Evolutionary conservation across 2,888 invertebrate genomes (phyloP).

Genomic region (Xestia ashworthii): DNA sequence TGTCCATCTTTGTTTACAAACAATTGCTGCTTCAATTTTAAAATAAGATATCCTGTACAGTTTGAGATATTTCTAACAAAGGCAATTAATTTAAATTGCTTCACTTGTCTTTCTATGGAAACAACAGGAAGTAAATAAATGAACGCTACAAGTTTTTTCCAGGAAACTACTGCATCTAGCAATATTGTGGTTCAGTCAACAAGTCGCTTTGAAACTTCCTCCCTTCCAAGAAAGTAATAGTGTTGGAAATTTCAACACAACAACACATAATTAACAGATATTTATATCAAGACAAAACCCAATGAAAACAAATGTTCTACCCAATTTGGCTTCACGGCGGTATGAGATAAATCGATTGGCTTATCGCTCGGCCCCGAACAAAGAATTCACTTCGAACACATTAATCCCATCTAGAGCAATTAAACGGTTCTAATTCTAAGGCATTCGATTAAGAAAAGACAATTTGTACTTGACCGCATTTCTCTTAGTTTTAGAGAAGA

Average conservation of each 20-base stretch:
- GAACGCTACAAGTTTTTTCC: neutral
- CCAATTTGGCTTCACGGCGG: conserved; percentile 54
- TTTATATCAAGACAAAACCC: conserved; percentile 44
- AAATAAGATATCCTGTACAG: no score
- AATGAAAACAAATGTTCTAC: conserved; percentile 59
- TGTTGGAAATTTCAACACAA: conserved; percentile 19
- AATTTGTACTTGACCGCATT: conserved; percentile 74
- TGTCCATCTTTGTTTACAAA: neutral
- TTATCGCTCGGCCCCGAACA: conserved; percentile 53
- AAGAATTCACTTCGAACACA: conserved; percentile 63
- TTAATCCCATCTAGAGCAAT: conserved; percentile 67
- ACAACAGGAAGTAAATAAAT: conserved; percentile 8
- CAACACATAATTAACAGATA: conserved; percentile 42
- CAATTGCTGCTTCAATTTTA: neutral
- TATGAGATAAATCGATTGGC: conserved; percentile 60
- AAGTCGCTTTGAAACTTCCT: conserved; percentile 15
- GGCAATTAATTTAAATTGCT: neutral
- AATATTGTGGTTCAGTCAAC: conserved; percentile 7
- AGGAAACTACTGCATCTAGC: neutral
- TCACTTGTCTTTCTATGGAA: neutral
- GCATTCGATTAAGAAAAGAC: conserved; percentile 67
- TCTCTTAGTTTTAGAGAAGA: conserved; percentile 41
- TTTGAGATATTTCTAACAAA: neutral
- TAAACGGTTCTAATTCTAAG: conserved; percentile 64
- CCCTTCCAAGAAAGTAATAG: neutral